Conservation (phyloP, 2,797 vertebrate genomes). For the Bufotes viridis region DNA sequence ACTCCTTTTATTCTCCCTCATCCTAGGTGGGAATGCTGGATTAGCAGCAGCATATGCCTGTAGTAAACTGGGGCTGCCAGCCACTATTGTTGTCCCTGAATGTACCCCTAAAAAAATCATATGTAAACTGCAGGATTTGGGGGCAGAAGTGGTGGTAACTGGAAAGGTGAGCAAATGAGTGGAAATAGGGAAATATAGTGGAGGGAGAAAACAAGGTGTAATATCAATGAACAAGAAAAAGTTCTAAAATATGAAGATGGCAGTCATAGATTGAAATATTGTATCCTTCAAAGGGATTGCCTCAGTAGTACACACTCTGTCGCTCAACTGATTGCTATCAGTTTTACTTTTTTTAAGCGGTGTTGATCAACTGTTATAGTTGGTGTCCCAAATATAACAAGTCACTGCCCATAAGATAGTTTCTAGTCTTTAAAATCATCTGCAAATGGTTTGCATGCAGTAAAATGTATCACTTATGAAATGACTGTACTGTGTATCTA, state of each 20-base stretch:
- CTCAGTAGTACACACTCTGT: no score
- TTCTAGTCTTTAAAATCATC: no score
- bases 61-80: slow-evolving; percentile 79
- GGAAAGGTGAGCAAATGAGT: slow-evolving; percentile 79
- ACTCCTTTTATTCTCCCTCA: background rate
- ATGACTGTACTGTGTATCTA: no score
- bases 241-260: background rate
- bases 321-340: no score
- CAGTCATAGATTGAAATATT: background rate
- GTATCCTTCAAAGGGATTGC: no score
- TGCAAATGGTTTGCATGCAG: no score
- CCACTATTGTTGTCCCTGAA: slow-evolving; percentile 85
- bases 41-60: slow-evolving; percentile 84
- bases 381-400: no score
- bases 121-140: slow-evolving; percentile 78
- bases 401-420: no score
- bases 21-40: slow-evolving; percentile 87
- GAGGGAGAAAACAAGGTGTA: background rate
- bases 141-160: slow-evolving; percentile 78
- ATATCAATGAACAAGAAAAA: background rate
- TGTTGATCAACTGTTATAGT: no score
- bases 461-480: no score
- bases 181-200: background rate
- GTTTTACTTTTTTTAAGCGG: no score
- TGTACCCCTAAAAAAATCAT: slow-evolving; percentile 74